phyloP scores from a whole-genome alignment of 2,888 invertebrate genomes.

The Leptinotarsa juncta region DNA sequence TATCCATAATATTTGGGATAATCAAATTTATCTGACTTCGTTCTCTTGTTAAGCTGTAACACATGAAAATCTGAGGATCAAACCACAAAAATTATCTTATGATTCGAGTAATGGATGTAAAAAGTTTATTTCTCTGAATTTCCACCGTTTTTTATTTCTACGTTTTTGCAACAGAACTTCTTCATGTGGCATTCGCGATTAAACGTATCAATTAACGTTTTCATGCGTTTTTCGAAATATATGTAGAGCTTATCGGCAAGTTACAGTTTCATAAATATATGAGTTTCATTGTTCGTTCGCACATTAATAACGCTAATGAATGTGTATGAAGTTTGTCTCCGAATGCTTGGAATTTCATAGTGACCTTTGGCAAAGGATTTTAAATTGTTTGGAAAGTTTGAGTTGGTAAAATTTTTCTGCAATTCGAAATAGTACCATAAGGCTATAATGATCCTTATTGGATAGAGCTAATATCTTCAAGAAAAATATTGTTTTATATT shows the following conservation, averaged over 20 bases:
- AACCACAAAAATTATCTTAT: neutral
- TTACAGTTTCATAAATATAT: conserved; percentile 23
- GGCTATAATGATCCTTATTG: too few species aligned
- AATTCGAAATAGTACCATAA: too few species aligned
- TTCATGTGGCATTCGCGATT: neutral
- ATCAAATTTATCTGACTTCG: neutral
- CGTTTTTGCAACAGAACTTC: neutral
- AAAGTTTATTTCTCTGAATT: neutral
- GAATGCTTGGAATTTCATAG: too few species aligned
- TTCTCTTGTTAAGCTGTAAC: neutral
- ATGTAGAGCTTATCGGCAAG: conserved; percentile 28
- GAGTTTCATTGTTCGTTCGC: neutral
- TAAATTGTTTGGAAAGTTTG: too few species aligned
- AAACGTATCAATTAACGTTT: conserved; percentile 9
- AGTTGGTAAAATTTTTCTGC: too few species aligned
- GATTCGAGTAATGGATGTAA: neutral
- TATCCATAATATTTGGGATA: neutral
- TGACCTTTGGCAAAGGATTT: too few species aligned
- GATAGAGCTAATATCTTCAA: too few species aligned
- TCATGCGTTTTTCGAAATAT: conserved; percentile 19
- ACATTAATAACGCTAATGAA: neutral
- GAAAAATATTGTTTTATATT: too few species aligned
- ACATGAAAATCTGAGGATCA: neutral
- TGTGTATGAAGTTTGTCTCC: conserved; percentile 1
- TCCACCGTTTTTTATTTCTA: neutral